Base-by-base conservation (phyloP, 1,140 invertebrate species). In the Antheraea mylitta region DNA sequence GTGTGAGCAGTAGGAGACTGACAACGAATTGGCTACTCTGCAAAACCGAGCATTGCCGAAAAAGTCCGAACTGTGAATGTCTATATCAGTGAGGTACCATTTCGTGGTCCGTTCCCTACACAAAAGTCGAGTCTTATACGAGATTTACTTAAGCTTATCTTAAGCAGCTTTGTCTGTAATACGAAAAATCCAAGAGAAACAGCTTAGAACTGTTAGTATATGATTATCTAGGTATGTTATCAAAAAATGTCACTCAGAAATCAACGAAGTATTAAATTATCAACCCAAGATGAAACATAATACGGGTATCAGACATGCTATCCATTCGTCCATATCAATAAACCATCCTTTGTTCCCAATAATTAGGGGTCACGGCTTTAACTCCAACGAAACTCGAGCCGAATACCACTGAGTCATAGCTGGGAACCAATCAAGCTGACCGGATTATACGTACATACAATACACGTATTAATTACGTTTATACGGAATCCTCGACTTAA, bases 291-390 rank as follows among this genome's bases (percentile, higher is more conserved):
- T n/a, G 45, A 36, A 61, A 61, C 11, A 30, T 61, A 30, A 19
- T 22, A 8, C 60, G 10, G 0, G 60, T 61, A 30, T 53, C 45
- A 48, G 45, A 48, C 59, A 61, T 61, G 30, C 18, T 22, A n/a
- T 61, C n/a, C 59, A 61, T 22, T 36, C 59, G 18, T 61, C 59
- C 18, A 61, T 36, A 61, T 61, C 59, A 61, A 61, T 53, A 53
- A 53, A 53, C 63, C 65, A 71, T 78, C 81, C 76, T 80, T 84
- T 87, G 81, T 86, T 80, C 81, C 72, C 74, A 71, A 79, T 83
- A 83, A 89, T 85, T 86, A 81, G 71, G 37, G 70, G 70, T 63
- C 75, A 73, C 71, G 73, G 76, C 77, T 62, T 42, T 58, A 71
- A 64, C 67, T 77, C 70, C 67, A 83, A 79, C 70, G 75, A 70